phyloP scores from a whole-genome alignment of 2,888 invertebrate genomes.

The Slavum lentiscoides region DNA sequence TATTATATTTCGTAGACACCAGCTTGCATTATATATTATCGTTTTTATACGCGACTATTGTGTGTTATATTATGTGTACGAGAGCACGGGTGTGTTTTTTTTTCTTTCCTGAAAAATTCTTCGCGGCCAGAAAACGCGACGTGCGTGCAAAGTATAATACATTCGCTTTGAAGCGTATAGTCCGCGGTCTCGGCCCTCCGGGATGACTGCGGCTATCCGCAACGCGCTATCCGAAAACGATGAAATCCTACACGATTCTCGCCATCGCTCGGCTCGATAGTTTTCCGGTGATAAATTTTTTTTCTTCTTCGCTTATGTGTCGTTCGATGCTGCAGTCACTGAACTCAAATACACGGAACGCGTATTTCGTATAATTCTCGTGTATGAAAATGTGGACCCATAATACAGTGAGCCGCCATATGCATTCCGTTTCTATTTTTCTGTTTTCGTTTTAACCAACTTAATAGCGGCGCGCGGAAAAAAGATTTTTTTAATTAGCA shows the following conservation, averaged over 20 bases:
- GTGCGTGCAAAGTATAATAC: slow-evolving; percentile 7
- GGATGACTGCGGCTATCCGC: background rate
- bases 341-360: too few species aligned
- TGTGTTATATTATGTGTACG: background rate
- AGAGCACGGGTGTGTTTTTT: background rate
- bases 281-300: background rate
- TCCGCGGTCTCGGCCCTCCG: background rate
- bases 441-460: too few species aligned
- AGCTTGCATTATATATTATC: background rate
- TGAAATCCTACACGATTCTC: slow-evolving; percentile 7
- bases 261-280: background rate
- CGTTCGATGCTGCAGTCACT: too few species aligned
- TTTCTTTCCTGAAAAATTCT: slow-evolving; percentile 22
- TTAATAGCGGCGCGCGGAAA: too few species aligned
- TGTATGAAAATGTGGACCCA: too few species aligned
- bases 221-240: background rate
- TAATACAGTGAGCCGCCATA: too few species aligned
- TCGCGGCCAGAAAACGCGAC: slow-evolving; percentile 25
- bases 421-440: too few species aligned
- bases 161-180: background rate
- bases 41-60: background rate
- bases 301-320: too few species aligned
- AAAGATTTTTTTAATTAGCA: too few species aligned
- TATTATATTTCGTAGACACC: background rate
- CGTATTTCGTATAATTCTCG: too few species aligned